phyloP scores from a whole-genome alignment of 2,888 invertebrate genomes.

The Lordiphosa fenestrarum region DNA sequence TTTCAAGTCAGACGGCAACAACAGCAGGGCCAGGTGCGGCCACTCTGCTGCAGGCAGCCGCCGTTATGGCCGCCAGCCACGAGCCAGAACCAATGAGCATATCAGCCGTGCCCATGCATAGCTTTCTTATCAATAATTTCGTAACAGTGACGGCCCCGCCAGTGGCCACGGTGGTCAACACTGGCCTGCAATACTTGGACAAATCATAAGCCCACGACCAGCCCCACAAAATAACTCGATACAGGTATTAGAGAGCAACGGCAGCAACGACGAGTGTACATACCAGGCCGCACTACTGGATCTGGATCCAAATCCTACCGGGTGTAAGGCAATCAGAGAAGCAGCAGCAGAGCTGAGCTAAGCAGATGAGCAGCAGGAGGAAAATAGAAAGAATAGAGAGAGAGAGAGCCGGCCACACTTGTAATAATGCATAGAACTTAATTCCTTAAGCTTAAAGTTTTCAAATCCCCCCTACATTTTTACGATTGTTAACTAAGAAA shows the following conservation, averaged over 20 bases:
- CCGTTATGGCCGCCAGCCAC: conserved; percentile 49
- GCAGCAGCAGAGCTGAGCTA: conserved; percentile 34
- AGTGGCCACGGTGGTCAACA: conserved; percentile 49
- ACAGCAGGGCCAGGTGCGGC: conserved; percentile 32
- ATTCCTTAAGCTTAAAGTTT: conserved; percentile 62
- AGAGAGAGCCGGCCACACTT: conserved; percentile 41
- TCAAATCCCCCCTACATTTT: conserved; percentile 52
- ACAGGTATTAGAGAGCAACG: conserved; percentile 67
- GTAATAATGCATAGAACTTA: conserved; percentile 61
- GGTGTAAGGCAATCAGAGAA: conserved; percentile 3
- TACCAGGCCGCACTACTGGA: conserved; percentile 24
- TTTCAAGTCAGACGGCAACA: conserved; percentile 63
- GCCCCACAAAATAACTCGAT: conserved; percentile 33
- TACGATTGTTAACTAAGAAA: conserved; percentile 63
- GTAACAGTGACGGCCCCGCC: conserved; percentile 66
- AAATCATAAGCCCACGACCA: conserved; percentile 44
- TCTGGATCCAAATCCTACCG: conserved; percentile 1
- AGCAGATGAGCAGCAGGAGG: conserved; percentile 6
- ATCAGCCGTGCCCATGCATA: conserved; percentile 63
- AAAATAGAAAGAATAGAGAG: conserved; percentile 8
- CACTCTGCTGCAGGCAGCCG: conserved; percentile 60
- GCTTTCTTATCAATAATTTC: conserved; percentile 72
- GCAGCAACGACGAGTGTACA: conserved; percentile 57
- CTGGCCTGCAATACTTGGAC: conserved; percentile 61
- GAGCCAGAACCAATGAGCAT: conserved; percentile 64